A percentile compares a stretch with the other conserved stretches of the same genome.
phyloP scores from a whole-genome alignment of 2,797 vertebrate genomes.

The Petrocephalus schoutedeni region DNA sequence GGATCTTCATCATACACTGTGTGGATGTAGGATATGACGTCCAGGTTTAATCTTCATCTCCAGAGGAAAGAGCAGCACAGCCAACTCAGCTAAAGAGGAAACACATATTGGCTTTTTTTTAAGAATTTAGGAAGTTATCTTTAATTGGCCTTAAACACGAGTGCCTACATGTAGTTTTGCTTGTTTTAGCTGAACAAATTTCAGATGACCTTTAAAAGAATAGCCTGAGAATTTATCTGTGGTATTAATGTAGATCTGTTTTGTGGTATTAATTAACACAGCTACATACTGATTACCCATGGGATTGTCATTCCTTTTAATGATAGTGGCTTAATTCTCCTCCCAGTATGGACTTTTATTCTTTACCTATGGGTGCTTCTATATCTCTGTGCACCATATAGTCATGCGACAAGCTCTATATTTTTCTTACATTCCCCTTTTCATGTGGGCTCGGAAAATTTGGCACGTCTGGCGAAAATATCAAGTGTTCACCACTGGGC shows the following conservation, averaged over 20 bases:
- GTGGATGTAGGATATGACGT: neutral
- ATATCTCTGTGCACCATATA: neutral
- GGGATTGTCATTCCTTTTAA: slow-evolving; percentile 1
- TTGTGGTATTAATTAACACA: slow-evolving; percentile 1
- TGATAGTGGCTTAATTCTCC: neutral
- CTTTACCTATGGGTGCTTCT: neutral
- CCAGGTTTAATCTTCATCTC: neutral
- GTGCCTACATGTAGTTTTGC: neutral
- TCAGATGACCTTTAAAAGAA: slow-evolving; percentile 10
- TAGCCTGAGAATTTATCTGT: slow-evolving; percentile 11
- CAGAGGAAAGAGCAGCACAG: neutral
- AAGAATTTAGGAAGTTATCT: neutral
- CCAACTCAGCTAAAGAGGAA: neutral
- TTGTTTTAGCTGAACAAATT: neutral
- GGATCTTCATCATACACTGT: neutral
- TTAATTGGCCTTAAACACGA: slow-evolving; percentile 10
- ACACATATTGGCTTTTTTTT: neutral
- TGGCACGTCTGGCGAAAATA: slow-evolving; percentile 6
- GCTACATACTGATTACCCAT: slow-evolving; percentile 7
- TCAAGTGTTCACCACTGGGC: neutral
- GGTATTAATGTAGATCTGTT: slow-evolving; percentile 11
- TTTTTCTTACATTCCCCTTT: neutral
- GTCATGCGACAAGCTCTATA: neutral
- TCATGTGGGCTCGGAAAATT: slow-evolving; percentile 3
- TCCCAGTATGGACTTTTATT: neutral